A percentile compares a stretch with the other conserved stretches of the same genome.
Conservation (phyloP, 2,113 vertebrate genomes). For the Indri indri region DNA sequence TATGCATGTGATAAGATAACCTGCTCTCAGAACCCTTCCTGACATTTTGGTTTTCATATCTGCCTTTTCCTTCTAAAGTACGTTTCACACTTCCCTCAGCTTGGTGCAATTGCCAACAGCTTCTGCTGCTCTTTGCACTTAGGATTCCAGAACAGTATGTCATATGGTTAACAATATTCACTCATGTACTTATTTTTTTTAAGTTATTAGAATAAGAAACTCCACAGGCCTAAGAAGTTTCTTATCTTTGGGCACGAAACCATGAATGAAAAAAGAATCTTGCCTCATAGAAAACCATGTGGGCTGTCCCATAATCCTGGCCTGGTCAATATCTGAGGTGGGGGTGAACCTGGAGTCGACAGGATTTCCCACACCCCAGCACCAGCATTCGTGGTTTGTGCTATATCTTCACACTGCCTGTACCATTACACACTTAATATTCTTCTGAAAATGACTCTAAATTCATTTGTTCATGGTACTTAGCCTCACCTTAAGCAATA, state of each 20-base stretch:
- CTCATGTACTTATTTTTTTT: neutral
- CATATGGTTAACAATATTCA: neutral
- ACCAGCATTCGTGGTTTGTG: neutral
- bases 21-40: constrained; percentile 35
- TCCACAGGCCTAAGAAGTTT: neutral
- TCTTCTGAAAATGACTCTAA: neutral
- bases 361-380: neutral
- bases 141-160: constrained; percentile 22
- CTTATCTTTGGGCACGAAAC: neutral
- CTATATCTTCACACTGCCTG: neutral
- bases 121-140: constrained; percentile 24
- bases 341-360: fast-evolving
- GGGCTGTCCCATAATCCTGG: neutral
- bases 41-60: constrained; percentile 37
- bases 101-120: neutral
- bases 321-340: neutral
- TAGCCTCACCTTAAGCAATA: neutral
- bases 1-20: constrained; percentile 56
- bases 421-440: neutral
- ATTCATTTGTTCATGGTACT: neutral
- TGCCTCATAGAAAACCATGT: neutral
- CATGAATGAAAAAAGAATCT: neutral
- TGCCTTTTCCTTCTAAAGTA: constrained; percentile 44
- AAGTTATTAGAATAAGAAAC: neutral
- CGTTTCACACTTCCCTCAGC: neutral